phyloP scores from a whole-genome alignment of 1,140 invertebrate species.

The Lineus longissimus region DNA sequence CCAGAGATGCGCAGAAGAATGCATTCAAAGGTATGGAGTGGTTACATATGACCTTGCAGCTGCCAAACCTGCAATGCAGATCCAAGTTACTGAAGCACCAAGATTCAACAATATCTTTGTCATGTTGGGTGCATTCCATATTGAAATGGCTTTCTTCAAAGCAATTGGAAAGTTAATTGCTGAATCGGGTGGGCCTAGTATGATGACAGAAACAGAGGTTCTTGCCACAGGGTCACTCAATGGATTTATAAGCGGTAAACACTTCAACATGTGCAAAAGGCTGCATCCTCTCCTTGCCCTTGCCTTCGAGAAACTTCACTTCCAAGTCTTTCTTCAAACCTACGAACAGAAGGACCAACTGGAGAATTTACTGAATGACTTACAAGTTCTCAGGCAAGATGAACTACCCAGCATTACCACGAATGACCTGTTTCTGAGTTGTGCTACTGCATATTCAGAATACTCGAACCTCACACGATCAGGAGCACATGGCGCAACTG shows the following conservation, averaged over 20 bases:
- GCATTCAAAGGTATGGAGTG: conserved; percentile 33
- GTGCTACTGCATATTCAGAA: background rate
- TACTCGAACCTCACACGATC: background rate
- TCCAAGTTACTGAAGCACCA: conserved; percentile 41
- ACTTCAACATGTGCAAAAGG: conserved; percentile 57
- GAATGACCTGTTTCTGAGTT: background rate
- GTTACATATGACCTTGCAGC: conserved; percentile 49
- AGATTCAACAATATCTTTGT: conserved; percentile 53
- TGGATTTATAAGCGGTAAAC: conserved; percentile 50
- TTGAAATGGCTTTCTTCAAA: conserved; percentile 56
- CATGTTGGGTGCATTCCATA: conserved; percentile 55
- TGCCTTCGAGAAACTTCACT: conserved; percentile 52
- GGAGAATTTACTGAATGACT: conserved; percentile 3
- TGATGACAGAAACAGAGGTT: conserved; percentile 50
- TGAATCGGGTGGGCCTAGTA: conserved; percentile 49
- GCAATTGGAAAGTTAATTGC: conserved; percentile 54
- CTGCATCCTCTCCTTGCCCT: conserved; percentile 52
- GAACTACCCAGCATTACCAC: background rate
- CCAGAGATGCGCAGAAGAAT: conserved; percentile 34
- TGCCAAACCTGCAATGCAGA: conserved; percentile 48
- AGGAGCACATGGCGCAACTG: conserved; percentile 17
- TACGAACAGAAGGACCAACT: conserved; percentile 11
- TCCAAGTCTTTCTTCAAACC: conserved; percentile 27
- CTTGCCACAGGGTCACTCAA: conserved; percentile 52
- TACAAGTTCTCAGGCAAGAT: conserved; percentile 35